Base-by-base conservation (phyloP, 2,113 vertebrate species). In the Anoplopoma fimbria region DNA sequence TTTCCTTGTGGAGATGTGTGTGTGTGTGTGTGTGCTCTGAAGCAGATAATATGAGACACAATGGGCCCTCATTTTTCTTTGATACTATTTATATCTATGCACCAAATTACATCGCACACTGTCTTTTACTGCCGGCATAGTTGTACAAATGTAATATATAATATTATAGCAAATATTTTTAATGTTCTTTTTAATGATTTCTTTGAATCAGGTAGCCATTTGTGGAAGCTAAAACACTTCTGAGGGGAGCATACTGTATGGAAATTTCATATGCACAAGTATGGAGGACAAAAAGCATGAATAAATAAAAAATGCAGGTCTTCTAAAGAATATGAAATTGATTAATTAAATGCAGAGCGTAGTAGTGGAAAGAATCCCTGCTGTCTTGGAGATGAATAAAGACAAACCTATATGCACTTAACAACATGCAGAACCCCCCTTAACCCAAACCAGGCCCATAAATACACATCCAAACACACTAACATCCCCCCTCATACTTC, bases 321-420 rank as follows among this genome's bases (percentile, higher is more conserved):
- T 79, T 61, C 23, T 47, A 40, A 69, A 84, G 49, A 83, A 86
- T 61, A 81, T 83, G 5, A 51, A 79, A 84, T 69, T 80, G 72
- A 93, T 85, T 82, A 71, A 91, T 89, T 88, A 81, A 47, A 88
- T 90, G 84, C 71, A 74, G 73, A 75, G 70, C 49, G 25, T 21
- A n/a, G 72, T 82, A 73, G 51, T 69, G 23, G 71, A 89, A 88
- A 91, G 78, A 83, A 83, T 80, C 73, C 81, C 34, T 23, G 49
- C 84, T 87, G 80, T 88, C 79, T 89, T 67, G 38, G 62, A 89
- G 81, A 91, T 58, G 70, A 69, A 79, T 74, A 72, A 83, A 69
- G 38, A 81, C 81, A 65, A 53, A 27, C 69, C 27, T 55, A 34
- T 69, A 51, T 69, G 19, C 10, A 68, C 17, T 21, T 42, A 49